Conservation (phyloP, 2,888 invertebrate genomes). For the Mesorhabditis sp. region DNA sequence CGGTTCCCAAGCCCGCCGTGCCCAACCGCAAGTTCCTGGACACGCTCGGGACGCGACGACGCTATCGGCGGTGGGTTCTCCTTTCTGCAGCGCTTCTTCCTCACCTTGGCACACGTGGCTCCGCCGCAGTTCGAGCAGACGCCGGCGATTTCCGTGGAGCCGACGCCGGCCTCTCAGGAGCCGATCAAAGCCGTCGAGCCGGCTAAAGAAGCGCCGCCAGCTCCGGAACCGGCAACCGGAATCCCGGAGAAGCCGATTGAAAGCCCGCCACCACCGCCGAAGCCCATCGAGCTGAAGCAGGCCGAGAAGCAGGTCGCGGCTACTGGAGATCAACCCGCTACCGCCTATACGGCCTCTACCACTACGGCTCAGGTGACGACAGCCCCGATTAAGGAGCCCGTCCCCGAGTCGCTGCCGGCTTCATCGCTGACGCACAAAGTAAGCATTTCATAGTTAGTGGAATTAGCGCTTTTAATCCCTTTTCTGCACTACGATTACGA, state of each 20-base stretch:
- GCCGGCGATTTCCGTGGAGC: conserved; percentile 6
- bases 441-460: background rate
- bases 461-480: background rate
- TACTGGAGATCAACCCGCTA: background rate
- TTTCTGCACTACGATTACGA: background rate
- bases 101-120: too few relatives aligned
- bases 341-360: too few relatives aligned
- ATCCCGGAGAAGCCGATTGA: conserved; percentile 11
- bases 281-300: background rate
- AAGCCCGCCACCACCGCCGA: conserved; percentile 32
- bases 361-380: too few relatives aligned
- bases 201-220: conserved; percentile 31
- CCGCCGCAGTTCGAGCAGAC: too few relatives aligned
- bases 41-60: too few relatives aligned
- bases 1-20: too few relatives aligned
- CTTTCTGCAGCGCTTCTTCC: too few relatives aligned
- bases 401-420: conserved; percentile 17
- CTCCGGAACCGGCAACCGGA: conserved; percentile 9
- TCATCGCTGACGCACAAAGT: conserved; percentile 67
- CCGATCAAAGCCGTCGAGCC: background rate
- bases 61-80: too few relatives aligned
- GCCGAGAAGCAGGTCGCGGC: background rate
- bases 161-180: conserved; percentile 15
- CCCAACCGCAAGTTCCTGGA: too few relatives aligned
- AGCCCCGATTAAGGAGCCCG: too few relatives aligned